Base-by-base conservation (phyloP, 2,113 vertebrate species). In the Cinclus cinclus region DNA sequence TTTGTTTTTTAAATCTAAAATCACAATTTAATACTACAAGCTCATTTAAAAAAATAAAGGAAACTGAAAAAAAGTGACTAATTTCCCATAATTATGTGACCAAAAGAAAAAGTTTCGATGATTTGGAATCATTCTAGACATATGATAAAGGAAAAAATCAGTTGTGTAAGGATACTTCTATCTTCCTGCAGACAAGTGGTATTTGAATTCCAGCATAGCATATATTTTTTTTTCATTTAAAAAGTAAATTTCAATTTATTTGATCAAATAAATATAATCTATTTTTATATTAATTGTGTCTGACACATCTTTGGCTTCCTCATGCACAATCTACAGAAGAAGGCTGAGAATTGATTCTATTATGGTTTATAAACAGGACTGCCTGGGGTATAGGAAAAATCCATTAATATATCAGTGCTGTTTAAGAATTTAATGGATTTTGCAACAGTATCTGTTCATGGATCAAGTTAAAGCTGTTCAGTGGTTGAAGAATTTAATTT, bases 51-150 rank as follows among this genome's bases (percentile, higher is more conserved):
- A 49, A 37, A 18, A 35, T 16, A 13, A 3, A 27, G 10, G 7
- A 24, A 49, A 27, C 24, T 13, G 7, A 16, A 79, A 25, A 46
- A 42, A 16, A 23, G 1, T 1, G 0, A 35, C 67, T 0, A 23
- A 46, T 74, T 70, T 91, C 17, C 27, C 21, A 58, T 67, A 70
- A 62, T 5, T 82, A 58, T 2, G n/a, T 69, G 35, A 60, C 2
- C 6, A 60, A 25, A 69, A 83, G 33, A 90, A 83, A 68, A 67
- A 4, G 19, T 75, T 63, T 5, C 7, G 0, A 1, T 56, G 8
- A 35, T 69, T 47, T 77, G 8, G 7, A 89, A 73, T 77, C 0
- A 46, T 41, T 80, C 13, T 23, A 55, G 25, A 41, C 9, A 37
- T 59, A 31, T 8, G 3, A 8, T 41, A 59, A 42, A 56, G 24